These are phyloP conservation scores for Ammodytes dubius DNA, from an alignment of 2,113 vertebrate species.

Conservation along the genomic window DNA sequence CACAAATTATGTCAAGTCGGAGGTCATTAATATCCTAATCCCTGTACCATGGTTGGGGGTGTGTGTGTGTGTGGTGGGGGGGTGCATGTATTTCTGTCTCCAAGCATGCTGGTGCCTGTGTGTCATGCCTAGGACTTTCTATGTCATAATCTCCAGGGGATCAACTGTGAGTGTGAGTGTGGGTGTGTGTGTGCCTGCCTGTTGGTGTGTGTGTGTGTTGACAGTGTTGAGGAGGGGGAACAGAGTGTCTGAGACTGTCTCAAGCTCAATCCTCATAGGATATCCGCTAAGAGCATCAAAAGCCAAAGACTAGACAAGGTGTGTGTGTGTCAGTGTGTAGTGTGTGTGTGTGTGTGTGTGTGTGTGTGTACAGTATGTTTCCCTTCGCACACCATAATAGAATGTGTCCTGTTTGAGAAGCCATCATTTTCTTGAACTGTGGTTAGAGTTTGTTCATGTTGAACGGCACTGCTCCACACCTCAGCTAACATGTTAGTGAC, in stretches of 20 bases:
- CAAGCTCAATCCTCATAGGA: conserved; percentile 39
- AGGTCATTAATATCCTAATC: conserved; percentile 53
- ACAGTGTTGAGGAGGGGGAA: not conserved
- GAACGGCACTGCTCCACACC: not conserved
- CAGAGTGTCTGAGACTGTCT: conserved; percentile 49
- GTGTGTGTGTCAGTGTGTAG: conserved; percentile 3
- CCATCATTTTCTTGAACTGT: conserved; percentile 8
- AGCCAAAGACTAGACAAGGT: conserved; percentile 21
- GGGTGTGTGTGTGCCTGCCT: not conserved
- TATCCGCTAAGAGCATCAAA: conserved; percentile 58
- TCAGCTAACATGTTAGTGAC: not conserved
- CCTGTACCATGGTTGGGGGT: conserved; percentile 6
- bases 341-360: conserved; percentile 17
- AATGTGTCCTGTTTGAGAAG: conserved; percentile 25
- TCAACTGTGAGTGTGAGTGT: conserved; percentile 25
- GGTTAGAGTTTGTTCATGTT: conserved; percentile 13
- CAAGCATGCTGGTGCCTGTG: not conserved
- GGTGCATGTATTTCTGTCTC: conserved; percentile 5
- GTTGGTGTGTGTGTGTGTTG: not conserved
- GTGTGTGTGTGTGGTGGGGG: not conserved
- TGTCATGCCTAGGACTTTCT: conserved; percentile 47
- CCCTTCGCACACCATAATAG: not conserved
- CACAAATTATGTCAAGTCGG: conserved; percentile 53
- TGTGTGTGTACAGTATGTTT: not conserved
- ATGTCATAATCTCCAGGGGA: conserved; percentile 67